Conservation (phyloP, 2,888 invertebrate species). For the Eulithis testata region DNA sequence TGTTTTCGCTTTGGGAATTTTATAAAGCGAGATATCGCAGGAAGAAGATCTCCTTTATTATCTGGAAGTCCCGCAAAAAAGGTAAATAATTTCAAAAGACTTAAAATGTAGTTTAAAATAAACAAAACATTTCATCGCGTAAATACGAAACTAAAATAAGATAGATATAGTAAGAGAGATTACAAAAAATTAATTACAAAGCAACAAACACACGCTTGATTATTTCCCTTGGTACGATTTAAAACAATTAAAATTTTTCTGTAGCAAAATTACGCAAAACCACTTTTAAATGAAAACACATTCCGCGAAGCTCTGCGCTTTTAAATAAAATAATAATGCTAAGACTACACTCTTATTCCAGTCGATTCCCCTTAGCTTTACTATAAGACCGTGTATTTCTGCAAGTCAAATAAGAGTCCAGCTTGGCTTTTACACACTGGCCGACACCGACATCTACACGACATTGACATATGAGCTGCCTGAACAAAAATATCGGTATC, state of each 20-base stretch:
- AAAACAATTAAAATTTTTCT: slow-evolving; percentile 18
- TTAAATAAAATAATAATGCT: slow-evolving; percentile 36
- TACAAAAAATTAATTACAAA: too few relatives aligned
- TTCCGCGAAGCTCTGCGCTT: slow-evolving; percentile 33
- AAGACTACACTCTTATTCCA: slow-evolving; percentile 37
- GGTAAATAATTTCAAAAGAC: too few relatives aligned
- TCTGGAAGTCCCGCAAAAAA: too few relatives aligned
- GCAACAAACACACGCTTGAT: too few relatives aligned
- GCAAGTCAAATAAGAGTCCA: slow-evolving; percentile 44
- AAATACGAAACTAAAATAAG: too few relatives aligned
- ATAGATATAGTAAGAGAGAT: too few relatives aligned
- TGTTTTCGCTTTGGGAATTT: slow-evolving; percentile 39
- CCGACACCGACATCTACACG: too few relatives aligned
- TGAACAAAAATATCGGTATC: too few relatives aligned
- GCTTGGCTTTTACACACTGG: not conserved
- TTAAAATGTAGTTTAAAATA: too few relatives aligned
- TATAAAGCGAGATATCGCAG: slow-evolving; percentile 1
- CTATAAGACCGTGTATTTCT: slow-evolving; percentile 42
- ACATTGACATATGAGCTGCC: too few relatives aligned
- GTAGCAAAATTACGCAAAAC: slow-evolving; percentile 26
- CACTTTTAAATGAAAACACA: slow-evolving; percentile 34
- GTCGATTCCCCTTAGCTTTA: slow-evolving; percentile 43
- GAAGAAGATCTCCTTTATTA: too few relatives aligned
- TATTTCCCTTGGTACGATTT: slow-evolving; percentile 6
- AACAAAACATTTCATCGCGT: too few relatives aligned